phyloP scores from a whole-genome alignment of 2,797 vertebrate species.

The Pangasius djambal region DNA sequence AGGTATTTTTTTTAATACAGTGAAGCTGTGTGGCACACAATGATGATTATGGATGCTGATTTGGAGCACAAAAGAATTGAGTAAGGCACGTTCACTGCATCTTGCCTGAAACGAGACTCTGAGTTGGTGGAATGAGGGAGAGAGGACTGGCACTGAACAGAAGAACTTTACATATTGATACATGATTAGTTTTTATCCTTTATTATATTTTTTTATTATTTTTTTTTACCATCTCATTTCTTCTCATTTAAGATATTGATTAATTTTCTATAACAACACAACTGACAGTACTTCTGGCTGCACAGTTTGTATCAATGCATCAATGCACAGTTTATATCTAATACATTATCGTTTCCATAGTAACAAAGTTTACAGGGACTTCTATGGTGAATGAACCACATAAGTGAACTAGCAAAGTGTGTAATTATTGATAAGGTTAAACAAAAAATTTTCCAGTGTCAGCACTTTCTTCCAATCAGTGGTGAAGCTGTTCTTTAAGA shows the following conservation, averaged over 20 bases:
- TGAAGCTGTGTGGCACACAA: not conserved
- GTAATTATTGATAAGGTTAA: not conserved
- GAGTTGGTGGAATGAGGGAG: no score
- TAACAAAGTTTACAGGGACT: not conserved
- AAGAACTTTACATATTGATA: not conserved
- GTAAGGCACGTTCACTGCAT: not conserved
- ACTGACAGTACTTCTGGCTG: not conserved
- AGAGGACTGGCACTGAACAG: not conserved
- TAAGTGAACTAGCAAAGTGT: not conserved
- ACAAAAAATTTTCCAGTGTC: not conserved
- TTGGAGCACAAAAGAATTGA: not conserved
- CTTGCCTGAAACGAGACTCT: not conserved
- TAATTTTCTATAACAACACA: not conserved
- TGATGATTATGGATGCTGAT: not conserved
- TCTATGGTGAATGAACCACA: not conserved
- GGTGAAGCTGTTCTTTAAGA: not conserved
- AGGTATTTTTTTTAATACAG: not conserved
- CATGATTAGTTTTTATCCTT: not conserved
- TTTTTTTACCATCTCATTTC: not conserved
- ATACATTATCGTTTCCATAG: not conserved
- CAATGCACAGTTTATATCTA: not conserved
- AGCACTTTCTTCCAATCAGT: not conserved
- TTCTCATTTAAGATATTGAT: not conserved
- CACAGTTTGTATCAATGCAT: not conserved
- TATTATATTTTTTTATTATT: no score